Evolutionary conservation across 2,888 invertebrate species (phyloP), one percentile per base, ranked within the genome.

Genomic region (Polydrusus cervinus): DNA sequence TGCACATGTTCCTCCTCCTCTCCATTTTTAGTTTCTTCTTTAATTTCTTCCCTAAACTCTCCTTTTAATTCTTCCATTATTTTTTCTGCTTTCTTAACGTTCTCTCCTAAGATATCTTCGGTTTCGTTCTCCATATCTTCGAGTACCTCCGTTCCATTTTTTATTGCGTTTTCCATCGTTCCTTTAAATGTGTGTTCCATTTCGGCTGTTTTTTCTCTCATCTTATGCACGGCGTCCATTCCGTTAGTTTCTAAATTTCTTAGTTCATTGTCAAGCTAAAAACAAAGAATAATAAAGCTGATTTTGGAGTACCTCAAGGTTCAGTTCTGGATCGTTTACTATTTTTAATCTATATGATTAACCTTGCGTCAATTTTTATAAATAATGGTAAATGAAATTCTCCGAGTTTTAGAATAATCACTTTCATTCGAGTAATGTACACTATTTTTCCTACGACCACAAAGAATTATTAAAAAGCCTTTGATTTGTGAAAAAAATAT

Each of bases 21-120:
- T 51, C 11, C 53, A 83, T 84, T 85, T 84, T 85, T 85, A 84
- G 85, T 85, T 84, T 84, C 83, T 84, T 83, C 83, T 81, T 82
- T 80, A 70, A 76, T 78, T 78, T 83, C 34, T 8, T 34, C 34
- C 34, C 82, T 81, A 80, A 79, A 30, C 76, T 79, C 66, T 82
- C 25, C 81, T 53, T 82, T 77, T 34, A 82, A 79, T 69, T 84
- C 84, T 68, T 84, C 83, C 11, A 81, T 77, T 62, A 80, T 81
- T 61, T 79, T 81, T 73, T 81, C 81, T 45, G 78, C 76, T 43
- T 80, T 79, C 38, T 79, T 75, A 7, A 84, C 81, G 18, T 80
- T 81, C 55, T 82, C 82, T 11, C 85, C 85, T 60, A 85, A 78
- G 47, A 78, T 71, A 45, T 84, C 81, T 60, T 81, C 76, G 57